phyloP scores from a whole-genome alignment of 2,797 vertebrate genomes.

The Sebastes minor region DNA sequence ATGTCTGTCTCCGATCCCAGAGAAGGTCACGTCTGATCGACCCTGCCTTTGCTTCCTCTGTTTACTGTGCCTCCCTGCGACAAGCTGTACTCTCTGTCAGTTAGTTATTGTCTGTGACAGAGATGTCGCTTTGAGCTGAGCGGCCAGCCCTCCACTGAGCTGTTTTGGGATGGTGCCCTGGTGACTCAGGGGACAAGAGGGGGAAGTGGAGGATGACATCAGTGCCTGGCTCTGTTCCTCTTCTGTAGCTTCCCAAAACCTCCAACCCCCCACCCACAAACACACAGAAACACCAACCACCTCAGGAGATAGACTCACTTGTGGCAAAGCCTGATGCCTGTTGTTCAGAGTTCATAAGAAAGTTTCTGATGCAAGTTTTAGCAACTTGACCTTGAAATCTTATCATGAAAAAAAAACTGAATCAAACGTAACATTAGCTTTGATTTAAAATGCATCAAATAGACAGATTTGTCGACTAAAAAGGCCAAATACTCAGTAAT shows the following conservation, averaged over 20 bases:
- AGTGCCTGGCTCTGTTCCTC: slow-evolving; percentile 28
- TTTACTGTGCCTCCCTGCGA: slow-evolving; percentile 33
- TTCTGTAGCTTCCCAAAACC: slow-evolving; percentile 16
- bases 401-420: background rate
- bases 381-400: slow-evolving; percentile 3
- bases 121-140: slow-evolving; percentile 20
- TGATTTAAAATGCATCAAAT: background rate
- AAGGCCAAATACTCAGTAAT: background rate
- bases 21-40: slow-evolving; percentile 6
- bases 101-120: slow-evolving; percentile 35
- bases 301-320: background rate
- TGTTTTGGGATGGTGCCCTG: slow-evolving; percentile 36
- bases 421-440: background rate
- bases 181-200: slow-evolving; percentile 46
- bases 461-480: background rate
- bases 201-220: slow-evolving; percentile 50
- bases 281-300: background rate
- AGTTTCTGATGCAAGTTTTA: slow-evolving; percentile 26
- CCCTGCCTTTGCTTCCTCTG: slow-evolving; percentile 16
- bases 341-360: background rate
- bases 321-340: background rate
- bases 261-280: background rate
- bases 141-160: background rate
- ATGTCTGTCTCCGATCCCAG: slow-evolving; percentile 3
- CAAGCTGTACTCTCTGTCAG: slow-evolving; percentile 34